A percentile compares a stretch with the other conserved stretches of the same genome.
Conservation (phyloP, 2,888 invertebrate genomes). For the Noctuana brunneofusca region DNA sequence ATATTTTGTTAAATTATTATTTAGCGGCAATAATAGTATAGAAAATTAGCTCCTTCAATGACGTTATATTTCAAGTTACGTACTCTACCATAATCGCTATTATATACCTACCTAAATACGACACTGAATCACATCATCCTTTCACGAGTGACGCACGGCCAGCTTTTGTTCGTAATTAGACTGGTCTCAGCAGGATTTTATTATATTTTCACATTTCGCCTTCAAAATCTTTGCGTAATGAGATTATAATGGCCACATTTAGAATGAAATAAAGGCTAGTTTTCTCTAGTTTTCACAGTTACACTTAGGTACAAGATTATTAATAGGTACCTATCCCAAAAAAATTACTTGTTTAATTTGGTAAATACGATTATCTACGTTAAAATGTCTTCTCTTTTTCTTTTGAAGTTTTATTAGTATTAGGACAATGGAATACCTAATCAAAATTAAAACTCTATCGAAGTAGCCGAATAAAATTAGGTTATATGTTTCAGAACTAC, state of each 20-base stretch:
- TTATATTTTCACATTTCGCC: constrained; percentile 44
- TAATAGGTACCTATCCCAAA: background rate
- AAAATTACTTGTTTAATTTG: background rate
- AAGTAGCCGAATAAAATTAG: constrained; percentile 70
- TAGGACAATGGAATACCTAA: constrained; percentile 50
- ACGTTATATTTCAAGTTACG: background rate
- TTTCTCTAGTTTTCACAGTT: background rate
- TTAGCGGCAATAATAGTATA: too few species aligned
- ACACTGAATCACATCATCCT: constrained; percentile 41
- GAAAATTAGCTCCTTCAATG: too few species aligned
- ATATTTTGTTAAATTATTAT: too few species aligned
- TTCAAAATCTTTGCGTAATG: constrained; percentile 63
- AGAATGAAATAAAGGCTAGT: constrained; percentile 37
- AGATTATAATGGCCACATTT: constrained; percentile 64
- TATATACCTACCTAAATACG: constrained; percentile 36
- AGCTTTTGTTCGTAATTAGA: constrained; percentile 65
- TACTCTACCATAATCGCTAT: constrained; percentile 35
- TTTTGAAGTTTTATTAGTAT: constrained; percentile 42
- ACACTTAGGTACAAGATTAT: background rate
- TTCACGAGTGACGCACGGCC: constrained; percentile 47
- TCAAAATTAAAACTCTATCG: too few species aligned
- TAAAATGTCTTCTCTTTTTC: constrained; percentile 35
- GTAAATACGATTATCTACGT: too few species aligned
- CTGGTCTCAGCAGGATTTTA: constrained; percentile 60
- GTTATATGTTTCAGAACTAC: constrained; percentile 88